Percentiles rank a stretch among this genome's conserved stretches.
Evolutionary conservation across 2,888 invertebrate genomes (phyloP).

Genomic region (Drosophila barbarae): DNA sequence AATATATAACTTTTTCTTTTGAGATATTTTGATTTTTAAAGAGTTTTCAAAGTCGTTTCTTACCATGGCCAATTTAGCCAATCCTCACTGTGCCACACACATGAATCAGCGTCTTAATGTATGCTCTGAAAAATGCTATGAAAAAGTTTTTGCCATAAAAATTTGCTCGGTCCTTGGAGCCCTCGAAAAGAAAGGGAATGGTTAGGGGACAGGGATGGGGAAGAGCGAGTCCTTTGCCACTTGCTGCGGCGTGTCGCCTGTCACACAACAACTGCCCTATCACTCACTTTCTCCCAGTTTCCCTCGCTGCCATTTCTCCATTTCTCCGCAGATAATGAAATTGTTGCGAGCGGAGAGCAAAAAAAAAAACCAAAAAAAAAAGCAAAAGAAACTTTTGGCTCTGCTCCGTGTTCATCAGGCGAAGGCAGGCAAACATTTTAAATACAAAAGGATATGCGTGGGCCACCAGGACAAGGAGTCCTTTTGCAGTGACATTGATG

Average conservation of each 20-base stretch:
- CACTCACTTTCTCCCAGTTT: conserved; percentile 29
- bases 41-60: neutral
- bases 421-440: conserved; percentile 65
- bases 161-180: conserved; percentile 44
- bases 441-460: conserved; percentile 76
- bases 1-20: conserved; percentile 2
- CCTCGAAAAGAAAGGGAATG: neutral
- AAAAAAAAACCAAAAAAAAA: conserved; percentile 12
- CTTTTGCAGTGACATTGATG: conserved; percentile 69
- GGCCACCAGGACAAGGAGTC: conserved; percentile 55
- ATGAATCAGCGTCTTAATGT: conserved; percentile 47
- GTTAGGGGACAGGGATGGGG: too few relatives aligned
- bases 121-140: conserved; percentile 49
- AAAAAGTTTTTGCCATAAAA: conserved; percentile 69
- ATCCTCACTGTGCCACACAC: conserved; percentile 22
- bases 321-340: conserved; percentile 65
- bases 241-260: conserved; percentile 50
- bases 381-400: conserved; percentile 31
- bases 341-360: conserved; percentile 57
- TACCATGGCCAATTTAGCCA: conserved; percentile 15
- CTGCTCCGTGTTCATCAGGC: conserved; percentile 59
- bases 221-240: conserved; percentile 37
- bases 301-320: conserved; percentile 22
- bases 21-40: conserved; percentile 2
- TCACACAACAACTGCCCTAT: conserved; percentile 54